Percentiles rank a stretch among this genome's conserved stretches.
Conservation (phyloP, 2,113 vertebrate species). For the Actinemys pallida region DNA sequence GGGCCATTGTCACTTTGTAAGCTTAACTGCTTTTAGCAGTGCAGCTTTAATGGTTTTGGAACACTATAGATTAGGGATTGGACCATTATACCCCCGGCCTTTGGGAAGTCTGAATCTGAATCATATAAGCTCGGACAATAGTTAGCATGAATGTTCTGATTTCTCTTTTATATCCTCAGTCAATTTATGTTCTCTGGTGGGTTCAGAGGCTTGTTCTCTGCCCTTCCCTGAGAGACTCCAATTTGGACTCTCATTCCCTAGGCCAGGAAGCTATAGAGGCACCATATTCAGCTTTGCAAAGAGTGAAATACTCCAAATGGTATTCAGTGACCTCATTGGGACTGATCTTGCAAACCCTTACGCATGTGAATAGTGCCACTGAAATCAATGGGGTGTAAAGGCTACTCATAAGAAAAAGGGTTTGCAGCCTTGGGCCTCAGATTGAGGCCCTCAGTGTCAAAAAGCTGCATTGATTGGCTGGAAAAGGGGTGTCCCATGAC, state of each 20-base stretch:
- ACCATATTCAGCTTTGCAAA: not conserved
- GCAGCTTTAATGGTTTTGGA: not conserved
- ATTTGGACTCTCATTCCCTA: not conserved
- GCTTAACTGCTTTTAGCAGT: not conserved
- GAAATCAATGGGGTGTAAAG: not conserved
- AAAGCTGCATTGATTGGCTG: too few relatives aligned
- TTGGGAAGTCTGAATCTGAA: not conserved
- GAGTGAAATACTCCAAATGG: too few relatives aligned
- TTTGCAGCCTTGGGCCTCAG: too few relatives aligned
- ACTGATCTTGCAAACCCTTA: not conserved
- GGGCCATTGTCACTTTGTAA: not conserved
- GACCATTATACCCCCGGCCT: not conserved
- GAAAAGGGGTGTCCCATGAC: not conserved
- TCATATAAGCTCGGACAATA: not conserved
- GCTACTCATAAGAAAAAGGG: not conserved
- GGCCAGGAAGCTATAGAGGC: not conserved
- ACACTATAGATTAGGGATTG: not conserved
- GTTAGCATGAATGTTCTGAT: not conserved
- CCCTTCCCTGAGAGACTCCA: not conserved
- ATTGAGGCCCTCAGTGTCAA: too few relatives aligned
- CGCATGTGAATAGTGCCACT: not conserved
- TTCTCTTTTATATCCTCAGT: not conserved
- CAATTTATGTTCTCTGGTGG: not conserved
- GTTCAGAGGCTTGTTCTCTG: not conserved
- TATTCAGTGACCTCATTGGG: not conserved